Evolutionary conservation across 2,888 invertebrate genomes (phyloP).

Genomic region (Dynastes tityus): DNA sequence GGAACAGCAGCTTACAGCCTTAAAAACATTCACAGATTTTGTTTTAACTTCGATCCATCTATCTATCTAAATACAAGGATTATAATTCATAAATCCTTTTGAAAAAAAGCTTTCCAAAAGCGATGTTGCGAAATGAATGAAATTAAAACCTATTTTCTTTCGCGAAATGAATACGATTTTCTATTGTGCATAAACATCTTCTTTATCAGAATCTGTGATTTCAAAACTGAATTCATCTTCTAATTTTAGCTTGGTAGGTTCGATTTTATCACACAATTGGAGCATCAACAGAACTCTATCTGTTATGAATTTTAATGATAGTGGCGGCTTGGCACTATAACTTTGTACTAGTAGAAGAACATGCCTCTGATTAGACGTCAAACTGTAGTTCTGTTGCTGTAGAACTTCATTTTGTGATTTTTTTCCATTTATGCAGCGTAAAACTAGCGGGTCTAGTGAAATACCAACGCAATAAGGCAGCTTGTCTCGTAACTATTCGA

Average conservation of each 20-base stretch:
- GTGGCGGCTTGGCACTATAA: slow-evolving; percentile 84
- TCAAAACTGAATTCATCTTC: slow-evolving; percentile 99
- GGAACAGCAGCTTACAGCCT: too few relatives aligned
- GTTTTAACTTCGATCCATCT: too few relatives aligned
- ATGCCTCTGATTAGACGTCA: slow-evolving; percentile 72
- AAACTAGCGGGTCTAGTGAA: slow-evolving; percentile 57
- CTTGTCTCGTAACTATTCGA: slow-evolving; percentile 57
- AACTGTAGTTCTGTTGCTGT: slow-evolving; percentile 47
- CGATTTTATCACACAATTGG: slow-evolving; percentile 97
- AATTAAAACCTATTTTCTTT: slow-evolving; percentile 25
- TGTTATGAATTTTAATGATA: slow-evolving; percentile 86
- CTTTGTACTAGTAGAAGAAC: slow-evolving; percentile 78
- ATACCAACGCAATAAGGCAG: slow-evolving; percentile 56
- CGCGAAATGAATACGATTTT: slow-evolving; percentile 8
- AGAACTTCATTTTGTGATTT: slow-evolving; percentile 52
- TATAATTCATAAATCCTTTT: slow-evolving; percentile 21
- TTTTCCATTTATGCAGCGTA: slow-evolving; percentile 56
- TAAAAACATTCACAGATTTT: too few relatives aligned
- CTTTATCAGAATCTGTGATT: slow-evolving; percentile 97
- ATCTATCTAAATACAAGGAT: slow-evolving; percentile 33
- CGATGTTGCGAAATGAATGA: background rate
- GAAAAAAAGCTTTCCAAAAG: background rate
- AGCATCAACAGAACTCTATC: slow-evolving; percentile 95
- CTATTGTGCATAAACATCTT: slow-evolving; percentile 89
- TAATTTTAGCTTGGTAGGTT: slow-evolving; percentile 89